Conservation (phyloP, 2,113 vertebrate species). For the Pipa parva region DNA sequence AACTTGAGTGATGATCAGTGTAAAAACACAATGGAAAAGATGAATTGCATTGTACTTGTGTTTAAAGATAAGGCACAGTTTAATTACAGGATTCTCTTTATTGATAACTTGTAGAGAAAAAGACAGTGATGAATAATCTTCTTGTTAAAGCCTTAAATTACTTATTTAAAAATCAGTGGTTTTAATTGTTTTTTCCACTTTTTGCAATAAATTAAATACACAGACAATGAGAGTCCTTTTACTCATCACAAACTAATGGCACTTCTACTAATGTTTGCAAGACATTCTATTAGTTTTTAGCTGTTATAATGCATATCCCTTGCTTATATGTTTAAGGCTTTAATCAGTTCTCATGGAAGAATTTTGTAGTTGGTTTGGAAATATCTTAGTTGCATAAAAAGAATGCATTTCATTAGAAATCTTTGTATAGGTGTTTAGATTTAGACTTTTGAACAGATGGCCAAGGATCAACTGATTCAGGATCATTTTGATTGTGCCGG, state of each 20-base stretch:
- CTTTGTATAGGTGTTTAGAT: too few species aligned
- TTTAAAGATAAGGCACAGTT: constrained; percentile 17
- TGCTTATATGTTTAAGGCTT: constrained; percentile 1
- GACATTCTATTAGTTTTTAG: constrained; percentile 14
- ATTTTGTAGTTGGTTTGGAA: background rate
- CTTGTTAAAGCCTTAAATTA: constrained; percentile 6
- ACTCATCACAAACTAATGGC: background rate
- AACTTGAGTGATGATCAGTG: background rate
- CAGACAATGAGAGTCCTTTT: background rate
- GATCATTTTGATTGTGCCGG: too few species aligned
- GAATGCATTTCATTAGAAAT: too few species aligned
- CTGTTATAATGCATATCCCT: constrained; percentile 2
- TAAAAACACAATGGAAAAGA: background rate
- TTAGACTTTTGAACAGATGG: too few species aligned
- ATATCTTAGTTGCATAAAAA: too few species aligned
- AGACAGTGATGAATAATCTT: constrained; percentile 12
- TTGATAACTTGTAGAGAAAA: constrained; percentile 1
- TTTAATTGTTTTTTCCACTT: constrained; percentile 5
- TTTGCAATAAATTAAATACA: background rate
- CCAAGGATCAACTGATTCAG: too few species aligned
- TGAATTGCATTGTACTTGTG: constrained; percentile 2
- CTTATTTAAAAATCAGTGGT: background rate
- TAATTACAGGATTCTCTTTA: constrained; percentile 10
- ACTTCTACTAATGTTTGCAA: constrained; percentile 2
- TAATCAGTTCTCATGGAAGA: background rate